phyloP scores from a whole-genome alignment of 35 echinoderm and acorn worm species.

The Hemicentrotus pulcherrimus region DNA sequence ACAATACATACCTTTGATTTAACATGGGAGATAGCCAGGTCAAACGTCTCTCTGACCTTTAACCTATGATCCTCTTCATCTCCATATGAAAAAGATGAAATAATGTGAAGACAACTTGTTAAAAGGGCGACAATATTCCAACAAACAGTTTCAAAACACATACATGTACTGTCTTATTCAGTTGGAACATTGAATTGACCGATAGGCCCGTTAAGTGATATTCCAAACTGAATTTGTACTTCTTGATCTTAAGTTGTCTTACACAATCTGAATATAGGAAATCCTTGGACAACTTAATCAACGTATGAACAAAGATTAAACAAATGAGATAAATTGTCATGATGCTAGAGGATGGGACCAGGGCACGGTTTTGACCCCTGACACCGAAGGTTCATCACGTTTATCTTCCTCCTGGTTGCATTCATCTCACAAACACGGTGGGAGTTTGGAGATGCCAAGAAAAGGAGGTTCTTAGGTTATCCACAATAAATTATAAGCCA shows the following conservation, averaged over 20 bases:
- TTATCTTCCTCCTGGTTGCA: neutral
- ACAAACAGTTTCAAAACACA: no score
- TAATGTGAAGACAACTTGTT: neutral
- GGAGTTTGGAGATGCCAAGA: neutral
- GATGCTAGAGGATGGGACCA: constrained; percentile 9
- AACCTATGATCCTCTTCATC: constrained; percentile 26
- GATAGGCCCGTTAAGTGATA: no score
- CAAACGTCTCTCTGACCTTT: constrained; percentile 49
- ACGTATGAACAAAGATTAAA: no score
- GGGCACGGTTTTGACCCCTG: neutral
- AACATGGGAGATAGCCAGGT: constrained; percentile 48
- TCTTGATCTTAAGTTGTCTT: no score
- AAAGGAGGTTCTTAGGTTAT: neutral
- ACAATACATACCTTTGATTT: constrained; percentile 52
- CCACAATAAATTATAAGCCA: no score
- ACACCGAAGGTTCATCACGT: constrained; percentile 1
- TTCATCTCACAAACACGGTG: constrained; percentile 2
- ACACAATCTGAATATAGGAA: no score
- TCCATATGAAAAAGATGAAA: constrained; percentile 17
- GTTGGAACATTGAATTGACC: no score
- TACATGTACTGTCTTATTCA: no score
- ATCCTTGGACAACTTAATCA: no score
- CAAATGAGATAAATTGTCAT: neutral
- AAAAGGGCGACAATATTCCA: no score
- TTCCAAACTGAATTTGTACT: no score